Evolutionary conservation across 2,888 invertebrate genomes (phyloP), one percentile per base, ranked within the genome.

Genomic region (Petrolisthes cinctipes): DNA sequence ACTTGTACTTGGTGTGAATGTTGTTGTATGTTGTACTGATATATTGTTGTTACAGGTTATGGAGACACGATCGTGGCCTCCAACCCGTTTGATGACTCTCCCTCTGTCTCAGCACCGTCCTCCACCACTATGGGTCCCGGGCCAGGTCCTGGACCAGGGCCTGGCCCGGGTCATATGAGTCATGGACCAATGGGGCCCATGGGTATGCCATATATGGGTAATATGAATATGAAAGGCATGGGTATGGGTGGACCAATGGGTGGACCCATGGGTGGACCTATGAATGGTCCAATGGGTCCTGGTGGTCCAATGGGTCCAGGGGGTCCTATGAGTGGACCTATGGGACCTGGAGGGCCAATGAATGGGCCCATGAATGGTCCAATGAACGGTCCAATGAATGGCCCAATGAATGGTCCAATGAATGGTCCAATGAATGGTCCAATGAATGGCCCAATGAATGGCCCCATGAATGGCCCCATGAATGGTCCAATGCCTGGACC

Each of bases 61-160:
- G 97, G 97, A 68, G 98, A 98, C 92, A 98, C 97, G 89, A 97
- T 98, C 92, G 96, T 97, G 90, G 98, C 98, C 88, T 97, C 97
- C 91, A 98, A 98, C 93, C 98, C 98, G 71, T 98, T 98, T 93
- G 98, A 98, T 93, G 98, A 98, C 93, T 96, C 96, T 85, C 97
- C 96, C 82, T 92, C 93, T 91, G 91, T 87, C 37, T 87, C 90
- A 5, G 82, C 84, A 4, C 85, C 90, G 5, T 86, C 89, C 37
- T 83, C 87, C 56, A 82, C 82, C 76, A 89, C 75, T 76, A 87
- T 87, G 85, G 87, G 91, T 89, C 91, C 91, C 37, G 87, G 89
- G 20, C 89, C 91, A 37, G 89, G 86, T 9, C 82, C 88, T 17
- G 88, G 87, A 37, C 90, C 90, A 66, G 90, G 90, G 76, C 86